Evolutionary conservation across 2,113 vertebrate genomes (phyloP).

Genomic region (Cryptotis parvus): DNA sequence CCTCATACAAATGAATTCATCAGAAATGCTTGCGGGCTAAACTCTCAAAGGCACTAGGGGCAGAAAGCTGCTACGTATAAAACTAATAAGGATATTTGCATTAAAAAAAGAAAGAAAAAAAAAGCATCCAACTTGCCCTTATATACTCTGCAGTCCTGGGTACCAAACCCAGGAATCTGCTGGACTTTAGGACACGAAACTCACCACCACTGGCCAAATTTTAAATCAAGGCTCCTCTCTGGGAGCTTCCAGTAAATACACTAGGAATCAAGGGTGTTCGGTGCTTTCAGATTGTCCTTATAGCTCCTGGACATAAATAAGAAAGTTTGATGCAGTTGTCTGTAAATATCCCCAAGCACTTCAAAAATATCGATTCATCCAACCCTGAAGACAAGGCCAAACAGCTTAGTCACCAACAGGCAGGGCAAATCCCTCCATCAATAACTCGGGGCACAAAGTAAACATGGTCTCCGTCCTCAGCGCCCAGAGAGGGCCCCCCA

Average conservation of each 20-base stretch:
- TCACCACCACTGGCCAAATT: neutral
- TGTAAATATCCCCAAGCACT: slow-evolving; percentile 61
- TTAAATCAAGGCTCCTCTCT: slow-evolving; percentile 39
- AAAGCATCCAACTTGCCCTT: neutral
- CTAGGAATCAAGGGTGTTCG: neutral
- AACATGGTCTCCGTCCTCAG: slow-evolving; percentile 60
- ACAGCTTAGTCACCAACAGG: slow-evolving; percentile 87
- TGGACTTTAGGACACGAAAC: neutral
- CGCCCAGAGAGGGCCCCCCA: neutral
- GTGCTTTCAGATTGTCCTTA: neutral
- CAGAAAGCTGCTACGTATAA: slow-evolving; percentile 30
- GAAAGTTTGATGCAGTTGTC: slow-evolving; percentile 78
- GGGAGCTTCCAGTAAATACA: slow-evolving; percentile 21
- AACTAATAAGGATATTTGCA: neutral
- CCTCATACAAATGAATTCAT: slow-evolving; percentile 74
- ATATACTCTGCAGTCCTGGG: neutral
- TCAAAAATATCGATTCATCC: slow-evolving; percentile 61
- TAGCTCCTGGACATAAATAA: slow-evolving; percentile 38
- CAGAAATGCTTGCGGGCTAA: slow-evolving; percentile 23
- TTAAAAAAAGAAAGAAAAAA: neutral
- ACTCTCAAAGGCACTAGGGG: slow-evolving; percentile 31
- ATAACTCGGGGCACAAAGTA: slow-evolving; percentile 63
- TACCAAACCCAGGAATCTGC: neutral
- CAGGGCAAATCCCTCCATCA: slow-evolving; percentile 43
- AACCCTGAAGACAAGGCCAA: slow-evolving; percentile 67